Conservation (phyloP, 2,888 invertebrate genomes). For the Lasius platythorax region DNA sequence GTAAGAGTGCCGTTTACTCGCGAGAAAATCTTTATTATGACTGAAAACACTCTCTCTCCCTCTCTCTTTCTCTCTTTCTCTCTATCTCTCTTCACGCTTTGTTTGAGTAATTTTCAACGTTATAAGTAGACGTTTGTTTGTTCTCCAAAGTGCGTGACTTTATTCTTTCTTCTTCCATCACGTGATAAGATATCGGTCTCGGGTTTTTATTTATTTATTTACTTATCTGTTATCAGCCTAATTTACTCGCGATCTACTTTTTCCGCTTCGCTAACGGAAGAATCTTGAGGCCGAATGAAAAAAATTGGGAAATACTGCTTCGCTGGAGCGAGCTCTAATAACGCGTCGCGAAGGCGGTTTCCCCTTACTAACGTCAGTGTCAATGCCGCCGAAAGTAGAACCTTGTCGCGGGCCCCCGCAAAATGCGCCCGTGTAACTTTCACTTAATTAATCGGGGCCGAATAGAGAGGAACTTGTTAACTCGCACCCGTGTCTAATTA, state of each 20-base stretch:
- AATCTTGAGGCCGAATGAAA: neutral
- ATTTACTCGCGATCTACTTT: neutral
- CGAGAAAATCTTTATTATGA: neutral
- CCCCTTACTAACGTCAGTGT: conserved; percentile 57
- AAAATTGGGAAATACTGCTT: neutral
- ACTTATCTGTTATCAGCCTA: neutral
- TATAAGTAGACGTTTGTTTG: neutral
- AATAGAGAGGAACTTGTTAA: conserved; percentile 56
- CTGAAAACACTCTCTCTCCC: neutral
- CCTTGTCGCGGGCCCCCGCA: conserved; percentile 53
- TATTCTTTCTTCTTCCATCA: neutral
- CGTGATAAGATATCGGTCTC: neutral
- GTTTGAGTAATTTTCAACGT: neutral
- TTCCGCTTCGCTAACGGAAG: neutral
- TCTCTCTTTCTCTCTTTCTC: neutral
- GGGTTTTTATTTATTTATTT: neutral
- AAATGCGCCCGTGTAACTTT: conserved; percentile 63
- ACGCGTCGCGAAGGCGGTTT: neutral
- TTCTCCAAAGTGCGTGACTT: neutral
- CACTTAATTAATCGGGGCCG: conserved; percentile 62
- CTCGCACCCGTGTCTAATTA: conserved; percentile 60
- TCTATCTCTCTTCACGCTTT: neutral
- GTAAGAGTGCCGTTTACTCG: neutral
- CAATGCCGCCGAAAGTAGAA: conserved; percentile 73
- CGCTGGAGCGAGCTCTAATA: neutral